phyloP scores from a whole-genome alignment of 2,113 vertebrate genomes.

The Callorhinus ursinus region DNA sequence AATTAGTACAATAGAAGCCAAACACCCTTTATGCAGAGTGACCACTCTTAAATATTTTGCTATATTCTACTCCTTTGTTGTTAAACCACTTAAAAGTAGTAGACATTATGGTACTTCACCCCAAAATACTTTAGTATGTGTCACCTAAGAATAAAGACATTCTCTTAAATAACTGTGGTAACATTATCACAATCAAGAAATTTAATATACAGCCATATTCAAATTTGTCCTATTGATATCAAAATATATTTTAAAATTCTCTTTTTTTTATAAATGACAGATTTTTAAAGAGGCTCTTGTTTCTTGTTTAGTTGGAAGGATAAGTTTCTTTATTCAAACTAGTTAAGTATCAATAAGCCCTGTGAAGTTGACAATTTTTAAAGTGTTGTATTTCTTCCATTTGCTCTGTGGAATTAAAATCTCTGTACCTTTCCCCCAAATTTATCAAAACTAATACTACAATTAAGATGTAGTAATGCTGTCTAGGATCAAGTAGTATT shows the following conservation, averaged over 20 bases:
- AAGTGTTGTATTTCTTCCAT: not conserved
- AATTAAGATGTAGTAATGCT: not conserved
- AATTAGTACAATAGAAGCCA: not conserved
- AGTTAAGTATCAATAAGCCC: not conserved
- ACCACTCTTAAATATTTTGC: not conserved
- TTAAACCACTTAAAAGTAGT: not conserved
- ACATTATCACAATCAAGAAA: not conserved
- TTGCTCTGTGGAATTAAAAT: not conserved
- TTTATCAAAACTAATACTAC: not conserved
- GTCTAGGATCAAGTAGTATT: not conserved
- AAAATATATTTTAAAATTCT: not conserved
- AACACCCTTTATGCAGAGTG: not conserved
- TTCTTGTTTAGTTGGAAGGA: not conserved
- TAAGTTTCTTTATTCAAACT: not conserved
- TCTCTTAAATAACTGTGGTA: not conserved
- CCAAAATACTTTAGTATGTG: not conserved
- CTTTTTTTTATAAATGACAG: not conserved
- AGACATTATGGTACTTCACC: not conserved
- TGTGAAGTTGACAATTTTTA: not conserved
- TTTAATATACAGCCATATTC: not conserved
- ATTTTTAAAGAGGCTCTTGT: conserved; percentile 4
- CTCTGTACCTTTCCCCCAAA: not conserved
- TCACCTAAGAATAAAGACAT: not conserved
- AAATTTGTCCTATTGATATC: not conserved
- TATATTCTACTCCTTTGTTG: not conserved